Percentiles rank a stretch among this genome's conserved stretches.
These are phyloP conservation scores for Nannobrachium achirus DNA, from an alignment of 2,113 vertebrate species.

Conservation along the genomic window DNA sequence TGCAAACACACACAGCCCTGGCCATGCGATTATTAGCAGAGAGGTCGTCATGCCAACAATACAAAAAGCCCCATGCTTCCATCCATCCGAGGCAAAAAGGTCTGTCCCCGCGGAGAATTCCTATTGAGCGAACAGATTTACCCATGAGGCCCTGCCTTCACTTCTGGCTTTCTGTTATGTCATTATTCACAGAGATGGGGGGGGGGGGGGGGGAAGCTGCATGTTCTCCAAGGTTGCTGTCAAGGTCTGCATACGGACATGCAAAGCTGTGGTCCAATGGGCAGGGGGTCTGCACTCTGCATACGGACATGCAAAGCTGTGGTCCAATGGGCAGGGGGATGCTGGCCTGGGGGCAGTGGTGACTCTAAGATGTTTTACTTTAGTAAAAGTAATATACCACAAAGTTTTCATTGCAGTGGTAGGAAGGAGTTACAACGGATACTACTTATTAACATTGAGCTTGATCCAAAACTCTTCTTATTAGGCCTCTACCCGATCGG, in stretches of 20 bases:
- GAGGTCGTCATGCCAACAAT: constrained; percentile 68
- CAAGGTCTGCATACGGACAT: background rate
- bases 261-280: background rate
- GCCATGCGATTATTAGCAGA: constrained; percentile 43
- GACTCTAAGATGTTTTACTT: too few relatives aligned
- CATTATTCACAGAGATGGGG: constrained; percentile 35
- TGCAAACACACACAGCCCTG: constrained; percentile 35
- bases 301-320: background rate
- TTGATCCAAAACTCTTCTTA: too few relatives aligned
- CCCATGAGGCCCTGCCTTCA: constrained; percentile 38
- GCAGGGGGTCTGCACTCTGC: background rate
- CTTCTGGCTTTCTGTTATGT: constrained; percentile 39
- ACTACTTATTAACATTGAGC: too few relatives aligned
- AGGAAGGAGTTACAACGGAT: too few relatives aligned
- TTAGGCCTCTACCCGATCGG: too few relatives aligned
- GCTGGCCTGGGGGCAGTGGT: too few relatives aligned
- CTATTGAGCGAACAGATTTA: constrained; percentile 30
- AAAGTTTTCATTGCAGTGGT: too few relatives aligned
- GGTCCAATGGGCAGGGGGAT: background rate
- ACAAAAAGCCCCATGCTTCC: constrained; percentile 39
- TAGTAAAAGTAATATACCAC: too few relatives aligned
- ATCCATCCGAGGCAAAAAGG: constrained; percentile 1
- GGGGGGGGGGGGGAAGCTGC: background rate
- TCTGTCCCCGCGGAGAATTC: constrained; percentile 40
- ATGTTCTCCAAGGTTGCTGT: background rate